Conservation (phyloP, 1,140 invertebrate species). For the Drosophila ogumai region DNA sequence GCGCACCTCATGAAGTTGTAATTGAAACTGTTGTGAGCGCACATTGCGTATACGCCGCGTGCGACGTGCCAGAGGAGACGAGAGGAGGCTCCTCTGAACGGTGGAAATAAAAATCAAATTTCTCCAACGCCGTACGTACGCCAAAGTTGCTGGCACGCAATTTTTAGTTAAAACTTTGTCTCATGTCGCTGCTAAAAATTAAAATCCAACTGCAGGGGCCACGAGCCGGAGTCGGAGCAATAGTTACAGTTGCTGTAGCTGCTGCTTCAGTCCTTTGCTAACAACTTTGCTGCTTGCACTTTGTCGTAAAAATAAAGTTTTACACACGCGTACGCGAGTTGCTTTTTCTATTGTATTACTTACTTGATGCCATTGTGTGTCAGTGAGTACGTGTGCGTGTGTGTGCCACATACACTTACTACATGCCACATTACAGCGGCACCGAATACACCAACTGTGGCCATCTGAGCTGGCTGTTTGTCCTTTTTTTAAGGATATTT, state of each 20-base stretch:
- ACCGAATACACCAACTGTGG: constrained; percentile 43
- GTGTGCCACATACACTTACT: constrained; percentile 25
- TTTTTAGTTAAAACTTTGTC: constrained; percentile 76
- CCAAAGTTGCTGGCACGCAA: constrained; percentile 57
- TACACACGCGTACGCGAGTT: constrained; percentile 75
- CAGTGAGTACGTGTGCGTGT: constrained; percentile 27
- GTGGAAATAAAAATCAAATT: constrained; percentile 76
- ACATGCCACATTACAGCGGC: constrained; percentile 68
- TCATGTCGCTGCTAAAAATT: constrained; percentile 73
- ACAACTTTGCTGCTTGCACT: constrained; percentile 80
- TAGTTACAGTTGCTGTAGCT: constrained; percentile 22
- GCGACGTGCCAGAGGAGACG: constrained; percentile 23
- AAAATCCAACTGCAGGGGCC: constrained; percentile 66
- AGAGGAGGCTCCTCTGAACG: constrained; percentile 3
- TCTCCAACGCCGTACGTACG: constrained; percentile 29
- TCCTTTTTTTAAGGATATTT: background rate
- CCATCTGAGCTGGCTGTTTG: background rate
- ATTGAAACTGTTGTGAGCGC: constrained; percentile 62
- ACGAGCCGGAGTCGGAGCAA: constrained; percentile 13
- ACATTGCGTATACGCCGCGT: constrained; percentile 73
- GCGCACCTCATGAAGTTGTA: constrained; percentile 50
- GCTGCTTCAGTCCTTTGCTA: constrained; percentile 63
- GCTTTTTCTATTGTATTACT: constrained; percentile 77
- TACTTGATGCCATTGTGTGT: constrained; percentile 47
- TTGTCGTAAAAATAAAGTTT: constrained; percentile 83